A percentile compares a stretch with the other conserved stretches of the same genome.
phyloP scores from a whole-genome alignment of 2,797 vertebrate species.

The Rhodeus uyekii region DNA sequence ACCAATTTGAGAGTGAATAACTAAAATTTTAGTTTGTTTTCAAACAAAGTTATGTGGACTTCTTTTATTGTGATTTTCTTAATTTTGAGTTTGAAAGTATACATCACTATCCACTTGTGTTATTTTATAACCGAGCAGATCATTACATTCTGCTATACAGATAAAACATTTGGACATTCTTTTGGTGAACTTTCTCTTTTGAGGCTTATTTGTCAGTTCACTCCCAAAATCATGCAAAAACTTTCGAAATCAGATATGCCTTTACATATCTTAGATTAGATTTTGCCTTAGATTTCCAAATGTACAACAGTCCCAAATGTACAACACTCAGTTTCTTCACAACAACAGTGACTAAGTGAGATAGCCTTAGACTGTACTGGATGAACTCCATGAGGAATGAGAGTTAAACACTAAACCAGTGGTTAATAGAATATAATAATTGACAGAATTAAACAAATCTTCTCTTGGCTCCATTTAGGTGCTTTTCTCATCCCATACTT shows the following conservation, averaged over 20 bases:
- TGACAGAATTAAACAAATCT: constrained; percentile 23
- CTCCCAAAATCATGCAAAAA: too few species aligned
- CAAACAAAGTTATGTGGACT: neutral
- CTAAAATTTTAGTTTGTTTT: neutral
- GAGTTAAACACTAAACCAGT: constrained; percentile 30
- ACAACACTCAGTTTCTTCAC: neutral
- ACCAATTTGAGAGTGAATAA: neutral
- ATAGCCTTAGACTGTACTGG: neutral
- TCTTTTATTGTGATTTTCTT: neutral
- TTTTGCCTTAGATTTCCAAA: neutral
- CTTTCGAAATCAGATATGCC: too few species aligned
- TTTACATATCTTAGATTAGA: too few species aligned
- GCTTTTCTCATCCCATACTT: constrained; percentile 99
- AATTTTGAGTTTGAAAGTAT: too few species aligned
- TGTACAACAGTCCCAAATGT: neutral
- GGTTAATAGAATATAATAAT: constrained; percentile 34
- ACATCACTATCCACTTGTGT: neutral
- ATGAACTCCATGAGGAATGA: neutral
- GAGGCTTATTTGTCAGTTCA: neutral
- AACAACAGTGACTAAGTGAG: neutral
- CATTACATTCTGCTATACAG: neutral
- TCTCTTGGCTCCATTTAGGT: constrained; percentile 72
- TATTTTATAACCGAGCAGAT: neutral
- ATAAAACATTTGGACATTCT: neutral
- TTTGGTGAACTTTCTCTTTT: neutral